Base-by-base conservation (phyloP, 2,888 invertebrate species). In the Eristalis arbustorum region DNA sequence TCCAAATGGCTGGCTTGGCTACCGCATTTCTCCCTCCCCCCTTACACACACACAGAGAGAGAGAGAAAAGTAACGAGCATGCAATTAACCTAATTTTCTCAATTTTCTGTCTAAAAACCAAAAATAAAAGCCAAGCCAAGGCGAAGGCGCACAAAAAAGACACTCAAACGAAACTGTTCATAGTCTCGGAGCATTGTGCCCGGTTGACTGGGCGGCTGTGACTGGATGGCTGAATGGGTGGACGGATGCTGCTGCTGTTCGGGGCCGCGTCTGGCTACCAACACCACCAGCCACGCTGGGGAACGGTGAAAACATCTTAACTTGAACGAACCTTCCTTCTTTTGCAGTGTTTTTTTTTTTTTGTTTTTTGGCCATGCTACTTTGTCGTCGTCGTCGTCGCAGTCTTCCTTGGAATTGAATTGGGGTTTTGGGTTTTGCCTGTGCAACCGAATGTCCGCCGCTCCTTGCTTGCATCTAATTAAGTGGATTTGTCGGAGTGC, bases 41-140 rank as follows among this genome's bases (percentile, higher is more conserved):
- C 69, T 4, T 28, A n/a, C 57, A 22, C 69, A 75, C 75, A 42
- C 42, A 75, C 77, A 78, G 69, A n/a, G n/a, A n/a, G n/a, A n/a
- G n/a, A n/a, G n/a, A n/a, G n/a, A 75, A 82, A 78, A 87, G 87
- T 87, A 87, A 87, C 87, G 78, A 87, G 82, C 83, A 83, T 87
- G 87, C 87, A 87, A 87, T 87, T 87, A 87, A 87, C 87, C 87
- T 87, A 87, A 87, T 87, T 87, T 87, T 87, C 87, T 87, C 87
- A 75, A 87, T 87, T 87, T 87, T 83, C 68, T 83, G 71, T 83
- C 78, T 83, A 87, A 87, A 81, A 87, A 78, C 83, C 78, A 79
- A 83, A 87, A 83, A 82, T 83, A 87, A 83, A 78, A 83, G 83
- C 82, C 72, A 79, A 61, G 49, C 81, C 66, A 85, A 74, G 31